Evolutionary conservation across 2,888 invertebrate species (phyloP).

Genomic region (Autographa gamma): DNA sequence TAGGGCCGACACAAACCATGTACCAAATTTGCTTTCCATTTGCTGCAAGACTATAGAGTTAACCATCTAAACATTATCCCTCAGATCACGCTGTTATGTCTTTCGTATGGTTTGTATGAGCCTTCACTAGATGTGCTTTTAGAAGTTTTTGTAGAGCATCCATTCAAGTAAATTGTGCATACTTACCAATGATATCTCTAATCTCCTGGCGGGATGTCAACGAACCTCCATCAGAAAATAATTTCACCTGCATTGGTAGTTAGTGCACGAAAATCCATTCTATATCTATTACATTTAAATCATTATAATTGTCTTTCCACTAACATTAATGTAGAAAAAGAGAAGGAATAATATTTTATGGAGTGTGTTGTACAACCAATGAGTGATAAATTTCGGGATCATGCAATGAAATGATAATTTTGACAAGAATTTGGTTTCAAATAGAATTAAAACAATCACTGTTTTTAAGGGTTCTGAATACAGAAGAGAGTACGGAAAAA

Average conservation of each 20-base stretch:
- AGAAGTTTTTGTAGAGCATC: neutral
- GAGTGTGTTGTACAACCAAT: constrained; percentile 49
- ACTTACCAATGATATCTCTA: constrained; percentile 28
- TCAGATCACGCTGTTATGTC: neutral
- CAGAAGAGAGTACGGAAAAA: neutral
- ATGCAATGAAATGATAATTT: constrained; percentile 53
- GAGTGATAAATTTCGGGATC: constrained; percentile 42
- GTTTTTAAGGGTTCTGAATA: neutral
- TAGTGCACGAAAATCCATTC: constrained; percentile 62
- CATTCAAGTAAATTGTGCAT: neutral
- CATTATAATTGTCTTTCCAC: constrained; percentile 78
- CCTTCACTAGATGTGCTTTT: neutral
- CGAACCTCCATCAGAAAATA: constrained; percentile 50
- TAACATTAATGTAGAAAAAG: constrained; percentile 44
- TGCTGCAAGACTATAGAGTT: neutral
- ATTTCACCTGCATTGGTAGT: constrained; percentile 44
- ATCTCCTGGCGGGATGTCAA: constrained; percentile 27
- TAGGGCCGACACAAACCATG: constrained; percentile 13
- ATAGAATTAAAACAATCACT: neutral
- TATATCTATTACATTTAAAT: constrained; percentile 52
- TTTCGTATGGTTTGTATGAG: constrained; percentile 18
- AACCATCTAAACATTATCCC: neutral
- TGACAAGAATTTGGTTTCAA: constrained; percentile 7
- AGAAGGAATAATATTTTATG: constrained; percentile 34
- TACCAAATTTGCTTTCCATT: neutral